Conservation (phyloP, 2,113 vertebrate species). For the Hystrix brachyura region DNA sequence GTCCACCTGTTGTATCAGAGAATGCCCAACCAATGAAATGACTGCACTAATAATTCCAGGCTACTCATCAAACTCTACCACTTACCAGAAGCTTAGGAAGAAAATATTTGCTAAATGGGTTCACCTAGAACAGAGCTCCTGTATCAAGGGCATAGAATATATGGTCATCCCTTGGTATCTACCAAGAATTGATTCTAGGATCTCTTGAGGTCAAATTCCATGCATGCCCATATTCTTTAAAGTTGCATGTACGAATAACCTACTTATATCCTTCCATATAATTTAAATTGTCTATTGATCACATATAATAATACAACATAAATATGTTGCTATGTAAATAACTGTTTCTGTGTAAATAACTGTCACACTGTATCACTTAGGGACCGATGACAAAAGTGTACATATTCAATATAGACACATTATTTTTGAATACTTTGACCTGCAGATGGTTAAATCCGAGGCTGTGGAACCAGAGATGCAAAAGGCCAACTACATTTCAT, state of each 20-base stretch:
- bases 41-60: neutral
- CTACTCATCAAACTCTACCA: neutral
- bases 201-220: neutral
- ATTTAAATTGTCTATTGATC: neutral
- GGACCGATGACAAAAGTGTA: neutral
- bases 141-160: neutral
- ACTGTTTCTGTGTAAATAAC: neutral
- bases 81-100: neutral
- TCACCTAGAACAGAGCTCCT: neutral
- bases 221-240: neutral
- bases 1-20: neutral
- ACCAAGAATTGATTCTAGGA: neutral
- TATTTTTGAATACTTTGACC: neutral
- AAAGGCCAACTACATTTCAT: neutral
- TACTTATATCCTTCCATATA: neutral
- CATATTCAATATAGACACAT: neutral
- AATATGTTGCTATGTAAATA: neutral
- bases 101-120: neutral
- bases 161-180: neutral
- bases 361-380: neutral
- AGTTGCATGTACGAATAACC: neutral
- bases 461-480: neutral
- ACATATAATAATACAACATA: neutral
- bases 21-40: neutral
- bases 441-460: neutral